Conservation (phyloP, 2,113 vertebrate species). For the Cygnus atratus region DNA sequence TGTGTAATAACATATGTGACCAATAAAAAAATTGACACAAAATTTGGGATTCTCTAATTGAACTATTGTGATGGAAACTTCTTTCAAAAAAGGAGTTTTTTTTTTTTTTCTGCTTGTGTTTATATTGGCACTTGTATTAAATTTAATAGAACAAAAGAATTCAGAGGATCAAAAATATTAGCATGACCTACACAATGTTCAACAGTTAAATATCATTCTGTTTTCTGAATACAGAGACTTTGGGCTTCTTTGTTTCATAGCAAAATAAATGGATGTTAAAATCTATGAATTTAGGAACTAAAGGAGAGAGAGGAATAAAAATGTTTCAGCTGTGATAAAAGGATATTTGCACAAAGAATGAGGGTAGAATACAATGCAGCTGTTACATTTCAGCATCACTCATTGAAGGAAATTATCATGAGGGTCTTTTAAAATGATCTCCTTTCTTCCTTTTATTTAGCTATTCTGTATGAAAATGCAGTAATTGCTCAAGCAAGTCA, state of each 20-base stretch:
- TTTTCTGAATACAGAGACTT: neutral
- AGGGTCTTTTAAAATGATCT: neutral
- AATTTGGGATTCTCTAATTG: neutral
- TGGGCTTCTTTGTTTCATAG: neutral
- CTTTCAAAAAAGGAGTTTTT: neutral
- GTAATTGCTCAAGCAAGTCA: conserved; percentile 1
- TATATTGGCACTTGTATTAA: neutral
- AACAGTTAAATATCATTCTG: neutral
- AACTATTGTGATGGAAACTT: neutral
- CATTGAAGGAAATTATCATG: neutral
- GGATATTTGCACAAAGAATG: conserved; percentile 8
- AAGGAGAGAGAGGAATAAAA: conserved; percentile 43
- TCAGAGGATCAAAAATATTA: neutral
- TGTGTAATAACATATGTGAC: neutral
- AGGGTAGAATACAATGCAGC: conserved; percentile 33
- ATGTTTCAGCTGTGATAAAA: conserved; percentile 11
- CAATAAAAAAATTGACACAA: neutral
- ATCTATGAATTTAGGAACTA: neutral
- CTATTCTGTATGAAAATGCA: neutral
- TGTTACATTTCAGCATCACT: neutral
- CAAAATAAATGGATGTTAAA: neutral
- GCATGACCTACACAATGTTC: neutral
- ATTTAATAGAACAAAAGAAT: neutral
- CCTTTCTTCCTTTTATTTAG: neutral
- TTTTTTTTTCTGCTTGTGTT: neutral